phyloP scores from a whole-genome alignment of 2,797 vertebrate genomes.

The Erpetoichthys calabaricus region DNA sequence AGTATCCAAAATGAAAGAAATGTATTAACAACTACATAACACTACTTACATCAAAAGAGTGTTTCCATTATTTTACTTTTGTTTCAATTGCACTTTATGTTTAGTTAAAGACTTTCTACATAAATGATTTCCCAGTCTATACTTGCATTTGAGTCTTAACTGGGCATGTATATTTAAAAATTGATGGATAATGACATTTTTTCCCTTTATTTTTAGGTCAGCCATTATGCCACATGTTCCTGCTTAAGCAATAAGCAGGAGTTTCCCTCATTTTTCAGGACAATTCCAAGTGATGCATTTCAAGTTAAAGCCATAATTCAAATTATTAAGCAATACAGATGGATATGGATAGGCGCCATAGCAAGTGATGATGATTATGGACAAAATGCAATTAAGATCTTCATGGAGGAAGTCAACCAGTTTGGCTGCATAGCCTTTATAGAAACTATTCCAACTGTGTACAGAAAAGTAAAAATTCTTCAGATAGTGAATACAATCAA shows the following conservation, averaged over 20 bases:
- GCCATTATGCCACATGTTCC: constrained; percentile 65
- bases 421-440: constrained; percentile 49
- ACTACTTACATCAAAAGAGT: too few relatives aligned
- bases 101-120: too few relatives aligned
- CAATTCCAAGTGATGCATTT: constrained; percentile 62
- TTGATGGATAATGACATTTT: too few relatives aligned
- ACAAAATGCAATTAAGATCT: constrained; percentile 49
- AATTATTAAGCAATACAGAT: constrained; percentile 53
- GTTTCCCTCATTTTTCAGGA: constrained; percentile 57
- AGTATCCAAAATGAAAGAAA: too few relatives aligned
- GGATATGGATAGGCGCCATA: constrained; percentile 60
- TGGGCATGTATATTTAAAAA: too few relatives aligned
- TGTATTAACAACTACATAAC: too few relatives aligned
- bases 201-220: constrained; percentile 31
- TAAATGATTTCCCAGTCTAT: too few relatives aligned
- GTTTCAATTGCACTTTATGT: too few relatives aligned
- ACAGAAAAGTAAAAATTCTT: constrained; percentile 31
- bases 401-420: constrained; percentile 37
- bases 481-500: constrained; percentile 41
- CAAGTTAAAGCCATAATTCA: constrained; percentile 59
- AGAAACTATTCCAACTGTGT: constrained; percentile 56
- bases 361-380: constrained; percentile 60
- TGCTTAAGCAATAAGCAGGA: constrained; percentile 57
- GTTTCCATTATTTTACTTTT: too few relatives aligned
- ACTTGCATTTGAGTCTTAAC: too few relatives aligned